These are phyloP conservation scores for Drosophila anomalata DNA, from an alignment of 2,888 invertebrate genomes.

Conservation along the genomic window DNA sequence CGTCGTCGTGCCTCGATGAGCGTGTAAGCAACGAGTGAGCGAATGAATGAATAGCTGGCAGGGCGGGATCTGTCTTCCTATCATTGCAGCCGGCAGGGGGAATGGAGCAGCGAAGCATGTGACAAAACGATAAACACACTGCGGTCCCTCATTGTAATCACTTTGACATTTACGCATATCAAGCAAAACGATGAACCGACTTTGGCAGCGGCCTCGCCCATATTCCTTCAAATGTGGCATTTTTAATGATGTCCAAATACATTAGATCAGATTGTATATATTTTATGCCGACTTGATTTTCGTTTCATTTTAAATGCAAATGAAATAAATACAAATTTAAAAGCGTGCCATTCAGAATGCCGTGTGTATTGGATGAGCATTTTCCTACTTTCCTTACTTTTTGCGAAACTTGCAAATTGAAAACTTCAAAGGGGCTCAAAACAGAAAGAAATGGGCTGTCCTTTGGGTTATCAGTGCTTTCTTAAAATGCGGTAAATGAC, in stretches of 20 bases:
- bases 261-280: conserved; percentile 51
- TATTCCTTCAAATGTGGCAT: conserved; percentile 75
- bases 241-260: conserved; percentile 82
- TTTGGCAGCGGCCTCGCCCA: conserved; percentile 23
- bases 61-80: conserved; percentile 60
- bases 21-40: conserved; percentile 80
- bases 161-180: conserved; percentile 83
- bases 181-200: conserved; percentile 65
- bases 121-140: conserved; percentile 83
- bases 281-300: conserved; percentile 77
- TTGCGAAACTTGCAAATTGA: conserved; percentile 24
- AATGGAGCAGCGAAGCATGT: conserved; percentile 71
- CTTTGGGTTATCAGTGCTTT: conserved; percentile 55
- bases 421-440: conserved; percentile 65
- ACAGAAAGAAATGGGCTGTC: conserved; percentile 15
- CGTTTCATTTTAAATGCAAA: conserved; percentile 77
- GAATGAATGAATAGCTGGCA: conserved; percentile 59
- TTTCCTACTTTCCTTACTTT: not conserved
- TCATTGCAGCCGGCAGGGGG: conserved; percentile 7
- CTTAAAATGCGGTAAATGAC: conserved; percentile 54
- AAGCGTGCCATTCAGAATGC: conserved; percentile 13
- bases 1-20: conserved; percentile 75
- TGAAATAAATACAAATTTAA: conserved; percentile 65
- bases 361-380: conserved; percentile 28
- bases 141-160: conserved; percentile 80